Percentiles rank a stretch among this genome's conserved stretches.
Evolutionary conservation across 2,797 vertebrate species (phyloP).

Genomic region (Myripristis murdjan): DNA sequence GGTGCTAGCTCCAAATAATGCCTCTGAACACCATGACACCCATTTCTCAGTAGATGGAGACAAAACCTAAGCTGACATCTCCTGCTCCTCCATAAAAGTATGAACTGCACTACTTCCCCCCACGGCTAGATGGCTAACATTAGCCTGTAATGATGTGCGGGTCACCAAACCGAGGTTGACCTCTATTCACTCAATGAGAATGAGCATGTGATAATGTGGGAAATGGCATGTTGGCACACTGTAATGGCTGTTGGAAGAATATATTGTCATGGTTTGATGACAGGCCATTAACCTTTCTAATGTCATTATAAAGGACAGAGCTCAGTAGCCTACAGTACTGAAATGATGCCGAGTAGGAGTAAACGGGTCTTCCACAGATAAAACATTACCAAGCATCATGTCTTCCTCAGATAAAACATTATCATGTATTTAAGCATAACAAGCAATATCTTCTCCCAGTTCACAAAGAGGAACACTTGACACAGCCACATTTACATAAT

Average conservation of each 20-base stretch:
- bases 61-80: slow-evolving; percentile 36
- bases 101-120: neutral
- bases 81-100: neutral
- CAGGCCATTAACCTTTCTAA: too few species aligned
- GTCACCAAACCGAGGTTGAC: slow-evolving; percentile 7
- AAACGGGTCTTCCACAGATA: too few species aligned
- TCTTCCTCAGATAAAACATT: too few species aligned
- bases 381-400: too few species aligned
- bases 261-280: too few species aligned
- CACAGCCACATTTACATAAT: slow-evolving; percentile 49
- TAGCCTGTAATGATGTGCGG: neutral
- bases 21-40: neutral
- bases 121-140: slow-evolving; percentile 22
- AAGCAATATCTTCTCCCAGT: neutral
- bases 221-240: too few species aligned
- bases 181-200: neutral
- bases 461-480: neutral
- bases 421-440: too few species aligned
- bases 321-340: too few species aligned
- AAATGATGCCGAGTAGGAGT: too few species aligned
- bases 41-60: slow-evolving; percentile 65
- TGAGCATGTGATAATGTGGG: neutral
- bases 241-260: too few species aligned
- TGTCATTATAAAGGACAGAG: too few species aligned
- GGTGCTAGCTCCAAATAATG: neutral